phyloP scores from a whole-genome alignment of 2,113 vertebrate genomes.

The Ceyx melanurus region DNA sequence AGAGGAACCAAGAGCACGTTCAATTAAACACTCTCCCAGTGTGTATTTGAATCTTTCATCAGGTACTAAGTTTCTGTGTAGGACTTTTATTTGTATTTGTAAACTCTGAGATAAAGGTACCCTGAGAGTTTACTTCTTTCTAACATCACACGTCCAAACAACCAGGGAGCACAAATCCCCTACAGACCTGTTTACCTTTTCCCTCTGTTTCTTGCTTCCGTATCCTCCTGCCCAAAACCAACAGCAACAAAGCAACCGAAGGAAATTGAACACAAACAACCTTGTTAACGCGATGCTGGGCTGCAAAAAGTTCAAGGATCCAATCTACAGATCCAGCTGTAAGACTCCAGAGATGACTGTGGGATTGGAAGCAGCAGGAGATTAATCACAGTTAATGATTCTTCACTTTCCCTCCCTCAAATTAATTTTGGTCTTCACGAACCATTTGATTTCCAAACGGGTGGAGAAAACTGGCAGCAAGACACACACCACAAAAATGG shows the following conservation, averaged over 20 bases:
- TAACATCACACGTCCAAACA: background rate
- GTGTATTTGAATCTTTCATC: constrained; percentile 18
- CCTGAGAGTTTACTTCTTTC: background rate
- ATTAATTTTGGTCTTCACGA: constrained; percentile 45
- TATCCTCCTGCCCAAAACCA: background rate
- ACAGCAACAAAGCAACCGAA: background rate
- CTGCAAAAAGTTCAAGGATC: background rate
- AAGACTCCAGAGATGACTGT: background rate
- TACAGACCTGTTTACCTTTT: background rate
- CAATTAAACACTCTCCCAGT: constrained; percentile 46
- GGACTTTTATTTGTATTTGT: constrained; percentile 20
- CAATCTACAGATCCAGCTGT: background rate
- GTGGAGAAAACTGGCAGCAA: constrained; percentile 18
- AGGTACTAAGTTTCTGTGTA: background rate
- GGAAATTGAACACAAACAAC: background rate
- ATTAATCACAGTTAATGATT: constrained; percentile 27
- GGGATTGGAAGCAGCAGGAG: background rate
- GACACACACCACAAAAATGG: background rate
- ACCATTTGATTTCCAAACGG: background rate
- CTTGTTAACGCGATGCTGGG: fast-evolving
- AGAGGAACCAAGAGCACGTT: background rate
- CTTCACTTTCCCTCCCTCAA: background rate
- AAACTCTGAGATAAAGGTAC: constrained; percentile 40
- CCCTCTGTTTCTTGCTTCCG: background rate
- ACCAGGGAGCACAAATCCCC: background rate